Conservation (phyloP, 2,888 invertebrate genomes). For the Labia minor region DNA sequence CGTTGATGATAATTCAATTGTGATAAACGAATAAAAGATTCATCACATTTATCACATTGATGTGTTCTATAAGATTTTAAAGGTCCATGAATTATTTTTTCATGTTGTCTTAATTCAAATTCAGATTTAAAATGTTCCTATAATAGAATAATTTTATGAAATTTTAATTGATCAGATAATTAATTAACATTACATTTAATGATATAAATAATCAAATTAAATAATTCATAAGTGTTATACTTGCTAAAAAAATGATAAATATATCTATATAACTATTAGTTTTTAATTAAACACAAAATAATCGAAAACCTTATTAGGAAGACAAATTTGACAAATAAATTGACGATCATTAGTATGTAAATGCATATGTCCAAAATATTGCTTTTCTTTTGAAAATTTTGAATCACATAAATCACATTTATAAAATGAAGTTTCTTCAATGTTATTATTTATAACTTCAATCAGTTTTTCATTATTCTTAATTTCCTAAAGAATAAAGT, state of each 20-base stretch:
- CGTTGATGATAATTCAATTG: conserved; percentile 34
- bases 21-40: conserved; percentile 34
- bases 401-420: conserved; percentile 27
- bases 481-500: too few species aligned
- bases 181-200: too few species aligned
- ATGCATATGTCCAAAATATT: conserved; percentile 32
- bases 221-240: too few species aligned
- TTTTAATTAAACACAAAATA: too few species aligned
- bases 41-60: conserved; percentile 31
- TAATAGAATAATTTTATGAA: conserved; percentile 14
- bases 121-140: conserved; percentile 25
- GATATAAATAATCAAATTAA: too few species aligned
- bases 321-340: conserved; percentile 29
- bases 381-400: conserved; percentile 29
- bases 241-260: too few species aligned
- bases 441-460: not conserved
- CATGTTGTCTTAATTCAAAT: conserved; percentile 26
- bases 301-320: conserved; percentile 20
- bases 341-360: conserved; percentile 30
- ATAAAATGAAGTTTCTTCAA: not conserved
- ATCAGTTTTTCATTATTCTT: too few species aligned
- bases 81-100: conserved; percentile 27
- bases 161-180: too few species aligned
- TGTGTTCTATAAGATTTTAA: conserved; percentile 28
- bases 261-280: too few species aligned